Evolutionary conservation across 2,888 invertebrate genomes (phyloP).

Genomic region (Deilephila porcellus): DNA sequence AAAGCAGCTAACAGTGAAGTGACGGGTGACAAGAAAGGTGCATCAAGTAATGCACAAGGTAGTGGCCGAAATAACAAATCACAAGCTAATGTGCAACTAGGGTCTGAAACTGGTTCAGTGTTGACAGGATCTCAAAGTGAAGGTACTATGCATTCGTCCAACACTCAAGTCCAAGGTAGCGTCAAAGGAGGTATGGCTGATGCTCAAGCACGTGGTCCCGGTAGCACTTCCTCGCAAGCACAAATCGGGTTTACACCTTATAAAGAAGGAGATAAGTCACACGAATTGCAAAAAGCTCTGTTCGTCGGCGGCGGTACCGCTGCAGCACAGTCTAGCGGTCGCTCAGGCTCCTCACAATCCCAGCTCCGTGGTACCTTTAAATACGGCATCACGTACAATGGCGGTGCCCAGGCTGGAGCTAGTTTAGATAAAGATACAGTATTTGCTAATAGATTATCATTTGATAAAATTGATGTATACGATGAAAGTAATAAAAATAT

Average conservation of each 20-base stretch:
- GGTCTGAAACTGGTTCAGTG: conserved; percentile 90
- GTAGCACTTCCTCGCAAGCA: conserved; percentile 94
- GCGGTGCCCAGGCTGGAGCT: conserved; percentile 93
- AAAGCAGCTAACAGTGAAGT: conserved; percentile 89
- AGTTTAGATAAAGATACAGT: conserved; percentile 86
- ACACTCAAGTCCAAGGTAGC: conserved; percentile 92
- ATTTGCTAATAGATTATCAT: conserved; percentile 71
- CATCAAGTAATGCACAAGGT: conserved; percentile 90
- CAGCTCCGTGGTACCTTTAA: conserved; percentile 93
- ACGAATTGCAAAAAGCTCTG: conserved; percentile 80
- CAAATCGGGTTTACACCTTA: conserved; percentile 94
- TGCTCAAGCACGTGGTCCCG: conserved; percentile 93
- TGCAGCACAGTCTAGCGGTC: conserved; percentile 90
- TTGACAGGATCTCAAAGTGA: conserved; percentile 90
- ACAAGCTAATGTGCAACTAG: conserved; percentile 90
- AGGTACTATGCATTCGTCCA: conserved; percentile 90
- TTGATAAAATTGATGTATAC: conserved; percentile 76
- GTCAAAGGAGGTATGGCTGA: conserved; percentile 93
- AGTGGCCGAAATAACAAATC: conserved; percentile 90
- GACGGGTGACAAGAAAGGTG: conserved; percentile 89
- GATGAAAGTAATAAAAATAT: conserved; percentile 74
- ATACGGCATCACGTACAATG: conserved; percentile 90
- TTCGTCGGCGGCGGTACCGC: conserved; percentile 91
- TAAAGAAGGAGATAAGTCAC: conserved; percentile 84
- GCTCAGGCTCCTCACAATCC: conserved; percentile 91